A percentile compares a stretch with the other conserved stretches of the same genome.
phyloP scores from a whole-genome alignment of 2,797 vertebrate species.

The Podarcis lilfordi region DNA sequence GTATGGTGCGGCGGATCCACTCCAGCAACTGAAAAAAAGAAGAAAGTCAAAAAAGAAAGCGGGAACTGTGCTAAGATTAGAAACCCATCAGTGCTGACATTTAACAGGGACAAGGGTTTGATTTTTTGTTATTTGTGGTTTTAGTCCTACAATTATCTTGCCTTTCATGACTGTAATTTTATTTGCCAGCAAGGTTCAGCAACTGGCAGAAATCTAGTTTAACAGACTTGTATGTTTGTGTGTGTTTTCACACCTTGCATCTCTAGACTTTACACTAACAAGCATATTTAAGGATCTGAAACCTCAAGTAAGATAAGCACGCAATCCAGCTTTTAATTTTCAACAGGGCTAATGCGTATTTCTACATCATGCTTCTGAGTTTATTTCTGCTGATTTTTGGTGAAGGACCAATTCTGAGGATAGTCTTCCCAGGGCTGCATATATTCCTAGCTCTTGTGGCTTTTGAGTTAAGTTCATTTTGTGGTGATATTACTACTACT shows the following conservation, averaged over 20 bases:
- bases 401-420: slow-evolving; percentile 8
- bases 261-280: background rate
- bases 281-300: background rate
- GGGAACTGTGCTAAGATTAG: background rate
- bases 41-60: background rate
- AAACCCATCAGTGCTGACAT: background rate
- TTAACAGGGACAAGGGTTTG: background rate
- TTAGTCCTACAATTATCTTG: background rate
- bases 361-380: background rate
- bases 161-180: slow-evolving; percentile 11
- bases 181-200: slow-evolving; percentile 35
- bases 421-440: background rate
- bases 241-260: background rate
- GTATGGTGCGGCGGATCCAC: slow-evolving; percentile 97
- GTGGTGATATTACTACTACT: no score
- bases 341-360: background rate
- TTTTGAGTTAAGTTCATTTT: background rate
- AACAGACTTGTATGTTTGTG: background rate
- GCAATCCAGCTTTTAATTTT: background rate
- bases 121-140: background rate
- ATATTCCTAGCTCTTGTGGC: background rate
- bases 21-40: slow-evolving; percentile 87
- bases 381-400: background rate
- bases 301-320: background rate
- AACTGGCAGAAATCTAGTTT: slow-evolving; percentile 12